Percentiles rank a stretch among this genome's conserved stretches.
Conservation (phyloP, 2,113 vertebrate genomes). For the Vicugna pacos region DNA sequence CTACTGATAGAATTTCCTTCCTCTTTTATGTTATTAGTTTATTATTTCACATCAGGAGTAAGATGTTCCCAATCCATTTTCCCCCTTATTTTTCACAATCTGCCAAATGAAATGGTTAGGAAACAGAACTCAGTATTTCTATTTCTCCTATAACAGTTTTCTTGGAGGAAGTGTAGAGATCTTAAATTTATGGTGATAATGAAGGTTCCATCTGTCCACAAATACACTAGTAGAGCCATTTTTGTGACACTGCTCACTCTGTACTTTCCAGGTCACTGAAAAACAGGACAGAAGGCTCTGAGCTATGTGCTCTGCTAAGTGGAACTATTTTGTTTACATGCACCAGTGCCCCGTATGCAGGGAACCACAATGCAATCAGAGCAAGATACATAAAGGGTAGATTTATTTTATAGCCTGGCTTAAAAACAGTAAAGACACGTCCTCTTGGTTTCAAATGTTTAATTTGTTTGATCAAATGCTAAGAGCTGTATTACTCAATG, state of each 20-base stretch:
- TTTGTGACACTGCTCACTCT: slow-evolving; percentile 56
- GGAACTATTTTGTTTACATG: slow-evolving; percentile 80
- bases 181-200: slow-evolving; percentile 78
- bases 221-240: slow-evolving; percentile 46
- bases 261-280: slow-evolving; percentile 85
- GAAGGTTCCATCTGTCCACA: slow-evolving; percentile 64
- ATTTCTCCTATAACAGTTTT: slow-evolving; percentile 75
- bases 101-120: slow-evolving; percentile 73
- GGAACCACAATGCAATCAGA: slow-evolving; percentile 62
- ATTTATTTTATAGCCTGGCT: slow-evolving; percentile 62
- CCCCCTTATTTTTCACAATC: slow-evolving; percentile 69
- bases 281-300: slow-evolving; percentile 83
- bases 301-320: slow-evolving; percentile 81
- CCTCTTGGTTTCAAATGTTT: slow-evolving; percentile 57
- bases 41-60: slow-evolving; percentile 70
- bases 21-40: slow-evolving; percentile 73
- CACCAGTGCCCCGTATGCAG: slow-evolving; percentile 63
- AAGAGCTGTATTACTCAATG: slow-evolving; percentile 46
- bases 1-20: neutral
- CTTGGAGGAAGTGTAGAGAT: slow-evolving; percentile 75
- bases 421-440: slow-evolving; percentile 73
- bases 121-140: slow-evolving; percentile 57
- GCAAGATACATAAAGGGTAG: slow-evolving; percentile 66
- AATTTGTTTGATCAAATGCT: slow-evolving; percentile 65
- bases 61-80: slow-evolving; percentile 77